phyloP scores from a whole-genome alignment of 1,140 invertebrate species.

The Goniozus legneri region DNA sequence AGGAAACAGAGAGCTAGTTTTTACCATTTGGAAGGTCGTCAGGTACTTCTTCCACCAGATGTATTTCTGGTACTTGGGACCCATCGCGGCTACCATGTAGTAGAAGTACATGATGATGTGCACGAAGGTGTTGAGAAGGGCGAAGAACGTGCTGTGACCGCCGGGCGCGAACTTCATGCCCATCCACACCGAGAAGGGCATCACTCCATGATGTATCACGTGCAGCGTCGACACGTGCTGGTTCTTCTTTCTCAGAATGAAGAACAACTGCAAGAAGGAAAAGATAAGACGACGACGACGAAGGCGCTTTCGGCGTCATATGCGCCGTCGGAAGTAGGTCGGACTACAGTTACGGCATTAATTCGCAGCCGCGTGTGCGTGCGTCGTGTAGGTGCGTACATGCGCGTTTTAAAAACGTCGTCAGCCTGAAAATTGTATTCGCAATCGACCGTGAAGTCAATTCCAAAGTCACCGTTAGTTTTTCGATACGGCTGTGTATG shows the following conservation, averaged over 20 bases:
- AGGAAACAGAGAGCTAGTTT: constrained; percentile 16
- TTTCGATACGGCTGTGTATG: no score
- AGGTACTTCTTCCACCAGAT: constrained; percentile 97
- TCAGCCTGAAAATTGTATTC: no score
- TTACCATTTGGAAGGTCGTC: constrained; percentile 87
- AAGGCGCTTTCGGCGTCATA: not conserved
- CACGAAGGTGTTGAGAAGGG: constrained; percentile 87
- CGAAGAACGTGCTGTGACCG: constrained; percentile 90
- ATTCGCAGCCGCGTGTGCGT: not conserved
- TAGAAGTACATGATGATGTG: constrained; percentile 95
- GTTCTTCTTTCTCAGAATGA: constrained; percentile 87
- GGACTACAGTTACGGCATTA: not conserved
- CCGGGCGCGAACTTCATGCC: constrained; percentile 95
- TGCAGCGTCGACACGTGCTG: constrained; percentile 90
- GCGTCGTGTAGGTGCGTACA: no score
- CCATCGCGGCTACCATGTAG: constrained; percentile 89
- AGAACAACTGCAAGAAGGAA: constrained; percentile 68
- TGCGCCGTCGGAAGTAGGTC: not conserved
- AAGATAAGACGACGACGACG: not conserved
- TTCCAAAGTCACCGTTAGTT: no score
- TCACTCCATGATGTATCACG: constrained; percentile 93
- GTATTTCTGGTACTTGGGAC: constrained; percentile 82
- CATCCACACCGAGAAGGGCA: constrained; percentile 95
- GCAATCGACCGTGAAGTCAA: no score
- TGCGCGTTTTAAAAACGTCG: no score